phyloP scores from a whole-genome alignment of 2,113 vertebrate genomes.

The Echinops telfairi region DNA sequence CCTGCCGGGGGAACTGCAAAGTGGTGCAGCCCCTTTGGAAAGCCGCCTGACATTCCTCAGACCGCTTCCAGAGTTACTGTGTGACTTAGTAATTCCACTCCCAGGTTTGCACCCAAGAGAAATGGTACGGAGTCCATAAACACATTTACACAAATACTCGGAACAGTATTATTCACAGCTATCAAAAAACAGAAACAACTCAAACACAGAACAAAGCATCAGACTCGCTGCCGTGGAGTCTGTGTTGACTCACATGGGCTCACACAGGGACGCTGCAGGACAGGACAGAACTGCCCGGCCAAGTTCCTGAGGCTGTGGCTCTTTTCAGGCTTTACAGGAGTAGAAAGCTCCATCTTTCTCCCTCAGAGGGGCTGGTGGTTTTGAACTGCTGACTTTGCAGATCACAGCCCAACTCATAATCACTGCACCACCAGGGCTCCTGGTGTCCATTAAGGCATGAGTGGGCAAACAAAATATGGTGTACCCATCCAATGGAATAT shows the following conservation, averaged over 20 bases:
- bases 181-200: background rate
- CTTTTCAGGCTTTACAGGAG: no score
- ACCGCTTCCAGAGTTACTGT: background rate
- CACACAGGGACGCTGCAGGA: no score
- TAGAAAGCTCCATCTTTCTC: no score
- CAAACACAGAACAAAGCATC: no score
- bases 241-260: no score
- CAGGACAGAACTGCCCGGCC: no score
- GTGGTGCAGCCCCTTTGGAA: background rate
- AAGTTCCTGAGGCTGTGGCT: no score
- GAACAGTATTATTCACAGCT: background rate
- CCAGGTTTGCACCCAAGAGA: background rate
- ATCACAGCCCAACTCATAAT: no score
- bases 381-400: no score
- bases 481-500: fast-evolving
- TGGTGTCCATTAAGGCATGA: no score
- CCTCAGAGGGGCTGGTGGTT: no score
- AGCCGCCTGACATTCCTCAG: background rate
- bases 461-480: background rate
- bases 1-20: background rate
- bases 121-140: background rate
- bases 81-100: background rate
- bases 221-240: background rate
- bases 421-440: no score
- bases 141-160: background rate